Percentiles rank a stretch among this genome's conserved stretches.
Evolutionary conservation across 2,888 invertebrate species (phyloP).

Genomic region (Limnephilus auricula): DNA sequence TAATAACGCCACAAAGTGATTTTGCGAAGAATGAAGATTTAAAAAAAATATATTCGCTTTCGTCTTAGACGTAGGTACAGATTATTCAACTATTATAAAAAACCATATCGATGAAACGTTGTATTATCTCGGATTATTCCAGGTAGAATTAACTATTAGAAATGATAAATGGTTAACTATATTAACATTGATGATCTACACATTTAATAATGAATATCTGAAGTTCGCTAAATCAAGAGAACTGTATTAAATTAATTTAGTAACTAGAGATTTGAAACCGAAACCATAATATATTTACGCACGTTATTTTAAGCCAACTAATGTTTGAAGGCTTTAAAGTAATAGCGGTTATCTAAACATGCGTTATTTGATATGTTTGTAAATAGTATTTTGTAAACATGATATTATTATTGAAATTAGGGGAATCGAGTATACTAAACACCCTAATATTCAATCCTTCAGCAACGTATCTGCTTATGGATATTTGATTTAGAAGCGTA

Average conservation of each 20-base stretch:
- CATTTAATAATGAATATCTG: neutral
- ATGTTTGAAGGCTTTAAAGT: neutral
- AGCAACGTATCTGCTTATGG: neutral
- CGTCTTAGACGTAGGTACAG: neutral
- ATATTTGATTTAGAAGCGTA: neutral
- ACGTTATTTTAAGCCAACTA: neutral
- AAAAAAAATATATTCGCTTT: neutral
- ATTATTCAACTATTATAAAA: neutral
- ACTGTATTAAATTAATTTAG: neutral
- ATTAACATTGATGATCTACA: neutral
- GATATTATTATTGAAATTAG: neutral
- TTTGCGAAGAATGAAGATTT: too few species aligned
- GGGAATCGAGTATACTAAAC: neutral
- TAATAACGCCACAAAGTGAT: too few species aligned
- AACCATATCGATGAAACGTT: neutral
- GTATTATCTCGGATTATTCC: neutral
- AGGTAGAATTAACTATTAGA: neutral
- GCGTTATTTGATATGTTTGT: neutral
- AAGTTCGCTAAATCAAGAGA: neutral
- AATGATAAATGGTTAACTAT: neutral
- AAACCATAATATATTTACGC: neutral
- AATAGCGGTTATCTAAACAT: neutral
- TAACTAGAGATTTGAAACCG: neutral
- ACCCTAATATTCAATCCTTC: neutral
- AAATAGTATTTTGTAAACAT: neutral